Evolutionary conservation across 2,113 vertebrate species (phyloP), one percentile per base, ranked within the genome.

Genomic region (Mixornis gularis): DNA sequence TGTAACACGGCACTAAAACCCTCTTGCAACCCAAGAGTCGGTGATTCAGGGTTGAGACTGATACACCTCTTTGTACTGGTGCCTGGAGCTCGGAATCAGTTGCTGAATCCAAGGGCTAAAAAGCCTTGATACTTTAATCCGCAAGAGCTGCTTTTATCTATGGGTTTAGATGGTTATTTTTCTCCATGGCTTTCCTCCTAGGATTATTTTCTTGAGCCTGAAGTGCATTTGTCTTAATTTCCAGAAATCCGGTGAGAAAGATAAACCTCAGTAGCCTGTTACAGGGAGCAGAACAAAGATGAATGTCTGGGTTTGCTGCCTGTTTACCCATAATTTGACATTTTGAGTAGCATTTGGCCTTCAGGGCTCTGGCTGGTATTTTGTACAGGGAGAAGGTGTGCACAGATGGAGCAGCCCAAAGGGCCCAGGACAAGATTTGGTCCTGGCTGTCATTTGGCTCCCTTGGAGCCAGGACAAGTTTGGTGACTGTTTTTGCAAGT

Each of bases 221-320:
- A 94, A 96, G 80, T 95, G 86, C 89, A 91, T 90, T 96, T 95
- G 94, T 95, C 95, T 96, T 92, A 68, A 94, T 96, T 95, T 97
- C 56, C 73, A 92, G 90, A 96, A 94, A 96, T 91, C 82, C 15
- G 0, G 36, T 89, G 92, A 94, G 85, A 77, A 95, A 87, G 77
- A 89, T 86, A 95, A 95, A 81, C 77, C 74, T 93, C 90, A 78
- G 85, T 82, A 91, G 40, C 41, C 10, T n/a, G 58, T 91, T 81
- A 91, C 55, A 18, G 68, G 69, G 74, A 89, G 71, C 2, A 0
- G 70, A 87, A 30, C 80, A 60, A 59, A 86, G 83, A 94, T 55
- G 64, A 95, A 88, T 89, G 58, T 17, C 71, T 2, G 34, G 29
- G 63, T 94, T 91, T 83, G 52, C 51, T 73, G 68, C 65, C 87